These are phyloP conservation scores for Punctoribates punctum DNA, from an alignment of 2,888 invertebrate genomes.

Conservation along the genomic window DNA sequence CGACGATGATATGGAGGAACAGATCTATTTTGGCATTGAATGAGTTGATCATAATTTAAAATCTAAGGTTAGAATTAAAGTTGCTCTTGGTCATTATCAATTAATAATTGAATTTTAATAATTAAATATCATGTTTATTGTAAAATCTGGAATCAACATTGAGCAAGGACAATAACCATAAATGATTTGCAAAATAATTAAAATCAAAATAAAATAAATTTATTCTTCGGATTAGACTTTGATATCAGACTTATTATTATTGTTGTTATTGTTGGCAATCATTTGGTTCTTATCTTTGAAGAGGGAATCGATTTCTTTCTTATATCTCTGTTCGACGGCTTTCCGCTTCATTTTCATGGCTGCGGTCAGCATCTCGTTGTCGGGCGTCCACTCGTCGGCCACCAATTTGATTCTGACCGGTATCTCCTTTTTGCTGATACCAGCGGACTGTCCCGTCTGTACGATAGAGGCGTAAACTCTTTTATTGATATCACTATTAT, in stretches of 20 bases:
- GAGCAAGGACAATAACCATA: too few species aligned
- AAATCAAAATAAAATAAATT: too few species aligned
- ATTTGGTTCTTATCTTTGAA: constrained; percentile 49
- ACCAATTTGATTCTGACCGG: constrained; percentile 56
- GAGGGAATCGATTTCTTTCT: constrained; percentile 54
- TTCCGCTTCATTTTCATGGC: constrained; percentile 59
- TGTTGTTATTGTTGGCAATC: constrained; percentile 1
- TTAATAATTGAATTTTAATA: too few species aligned
- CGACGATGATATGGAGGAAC: too few species aligned
- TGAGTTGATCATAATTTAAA: too few species aligned
- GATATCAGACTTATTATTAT: constrained; percentile 1
- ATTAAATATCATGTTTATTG: too few species aligned
- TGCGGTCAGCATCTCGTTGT: constrained; percentile 58
- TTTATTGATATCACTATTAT: constrained; percentile 40
- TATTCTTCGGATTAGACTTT: not conserved
- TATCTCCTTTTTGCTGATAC: constrained; percentile 52
- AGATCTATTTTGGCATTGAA: too few species aligned
- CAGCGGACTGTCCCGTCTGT: constrained; percentile 12
- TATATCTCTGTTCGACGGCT: constrained; percentile 56
- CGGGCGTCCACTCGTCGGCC: constrained; percentile 58
- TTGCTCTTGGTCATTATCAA: too few species aligned
- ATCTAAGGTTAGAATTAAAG: too few species aligned
- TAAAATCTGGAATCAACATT: too few species aligned
- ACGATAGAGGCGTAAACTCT: constrained; percentile 17
- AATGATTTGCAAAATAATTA: too few species aligned